These are phyloP conservation scores for Dufourea novaeangliae DNA, from an alignment of 1,140 invertebrate genomes.

Conservation along the genomic window DNA sequence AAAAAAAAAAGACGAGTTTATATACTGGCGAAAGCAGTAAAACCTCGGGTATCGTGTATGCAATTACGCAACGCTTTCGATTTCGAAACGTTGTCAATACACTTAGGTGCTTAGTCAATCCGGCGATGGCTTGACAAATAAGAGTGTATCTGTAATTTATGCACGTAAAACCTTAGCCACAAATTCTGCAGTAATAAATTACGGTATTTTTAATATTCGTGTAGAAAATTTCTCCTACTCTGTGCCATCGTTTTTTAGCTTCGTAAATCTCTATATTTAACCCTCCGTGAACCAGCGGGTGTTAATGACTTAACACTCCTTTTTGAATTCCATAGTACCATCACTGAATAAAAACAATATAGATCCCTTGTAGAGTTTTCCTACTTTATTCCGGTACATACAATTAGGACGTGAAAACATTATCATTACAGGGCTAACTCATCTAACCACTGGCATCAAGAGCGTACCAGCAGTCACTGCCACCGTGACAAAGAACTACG, in stretches of 20 bases:
- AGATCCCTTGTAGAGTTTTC: no score
- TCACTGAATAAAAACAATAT: no score
- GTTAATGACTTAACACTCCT: background rate
- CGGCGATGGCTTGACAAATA: background rate
- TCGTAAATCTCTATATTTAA: background rate
- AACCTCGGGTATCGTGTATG: background rate
- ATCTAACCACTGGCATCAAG: background rate
- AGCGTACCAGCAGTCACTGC: background rate
- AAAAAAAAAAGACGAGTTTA: background rate
- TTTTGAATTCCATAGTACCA: background rate
- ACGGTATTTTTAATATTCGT: background rate
- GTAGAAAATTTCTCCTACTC: background rate
- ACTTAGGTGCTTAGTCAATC: background rate
- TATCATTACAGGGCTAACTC: background rate
- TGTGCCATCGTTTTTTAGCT: background rate
- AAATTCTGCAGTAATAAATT: background rate
- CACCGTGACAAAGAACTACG: background rate
- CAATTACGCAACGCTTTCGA: background rate
- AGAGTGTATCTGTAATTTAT: constrained; percentile 18
- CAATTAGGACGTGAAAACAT: no score
- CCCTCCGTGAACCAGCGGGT: no score
- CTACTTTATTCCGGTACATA: no score
- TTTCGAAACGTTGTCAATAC: background rate
- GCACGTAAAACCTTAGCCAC: background rate
- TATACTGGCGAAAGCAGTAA: background rate